Evolutionary conservation across 2,113 vertebrate species (phyloP), one percentile per base, ranked within the genome.

Genomic region (Toxotes chatareus): DNA sequence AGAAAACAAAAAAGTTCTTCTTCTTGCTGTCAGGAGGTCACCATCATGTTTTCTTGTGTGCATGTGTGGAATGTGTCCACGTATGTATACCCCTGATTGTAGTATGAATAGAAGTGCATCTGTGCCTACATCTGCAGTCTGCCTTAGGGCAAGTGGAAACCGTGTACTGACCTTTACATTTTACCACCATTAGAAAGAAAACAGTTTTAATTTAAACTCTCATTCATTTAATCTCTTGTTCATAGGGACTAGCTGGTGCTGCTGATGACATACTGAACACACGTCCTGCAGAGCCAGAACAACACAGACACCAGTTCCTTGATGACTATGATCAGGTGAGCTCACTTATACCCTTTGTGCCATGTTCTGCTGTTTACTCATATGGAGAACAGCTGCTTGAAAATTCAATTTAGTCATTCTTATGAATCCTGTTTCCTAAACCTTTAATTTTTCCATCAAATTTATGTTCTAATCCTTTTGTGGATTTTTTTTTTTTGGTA

Each of bases 271-370:
- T 38, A 0, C 90, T 91, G 69, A 84, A 89, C 47, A 42, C 78
- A 2, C 89, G 82, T 79, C 92, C 87, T n/a, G 46, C 88, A 56
- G 91, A 94, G 49, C 83, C 78, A 63, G 90, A 93, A 47, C 92
- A 85, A 3, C 74, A 86, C 21, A 88, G 92, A 86, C 70, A 87
- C 44, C 84, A 82, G 4, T 94, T 93, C 74, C 82, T 92, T 46
- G 83, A 93, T 76, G 76, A 93, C 4, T 90, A 83, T 66, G 80
- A 94, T 72, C 89, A 93, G 91, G 94, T 95, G 21, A 78, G 31
- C 1, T 31, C 11, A 55, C 19, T 49, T 62, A 21, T 4, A 12
- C 19, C 32, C 14, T 44, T 61, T 60, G 53, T 69, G 10, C 17
- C 59, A 56, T 42, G 9, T 70, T 14, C 19, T 42, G 23, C 40